Percentiles rank a stretch among this genome's conserved stretches.
These are phyloP conservation scores for Coryphaenoides rupestris DNA, from an alignment of 2,113 vertebrate genomes.

Conservation along the genomic window DNA sequence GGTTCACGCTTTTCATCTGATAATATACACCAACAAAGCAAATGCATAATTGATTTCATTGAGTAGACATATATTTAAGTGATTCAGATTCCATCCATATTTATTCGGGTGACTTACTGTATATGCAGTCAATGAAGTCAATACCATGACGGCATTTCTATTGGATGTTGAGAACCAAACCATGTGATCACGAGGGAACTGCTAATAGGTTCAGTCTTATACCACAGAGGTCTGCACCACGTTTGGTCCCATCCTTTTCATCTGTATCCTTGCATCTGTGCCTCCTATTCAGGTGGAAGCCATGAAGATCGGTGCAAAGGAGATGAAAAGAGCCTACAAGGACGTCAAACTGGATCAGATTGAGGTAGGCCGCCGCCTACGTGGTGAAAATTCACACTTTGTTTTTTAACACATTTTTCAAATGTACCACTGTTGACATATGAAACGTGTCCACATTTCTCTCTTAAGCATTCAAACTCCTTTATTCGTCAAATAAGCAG, in stretches of 20 bases:
- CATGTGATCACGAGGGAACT: too few relatives aligned
- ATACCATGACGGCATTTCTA: too few relatives aligned
- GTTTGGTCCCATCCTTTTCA: background rate
- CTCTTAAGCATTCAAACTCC: too few relatives aligned
- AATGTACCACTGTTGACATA: too few relatives aligned
- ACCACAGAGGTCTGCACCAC: too few relatives aligned
- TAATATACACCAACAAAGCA: background rate
- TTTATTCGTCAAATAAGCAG: too few relatives aligned
- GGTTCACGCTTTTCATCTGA: background rate
- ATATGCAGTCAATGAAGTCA: too few relatives aligned
- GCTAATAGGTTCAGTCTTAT: too few relatives aligned
- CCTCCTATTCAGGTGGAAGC: slow-evolving; percentile 84
- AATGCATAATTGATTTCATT: background rate
- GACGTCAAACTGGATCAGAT: slow-evolving; percentile 96
- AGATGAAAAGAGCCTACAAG: slow-evolving; percentile 98
- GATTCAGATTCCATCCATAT: background rate
- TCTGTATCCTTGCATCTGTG: slow-evolving; percentile 6
- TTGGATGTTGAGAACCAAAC: too few relatives aligned
- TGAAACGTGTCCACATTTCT: too few relatives aligned
- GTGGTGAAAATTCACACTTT: background rate
- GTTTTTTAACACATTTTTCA: background rate
- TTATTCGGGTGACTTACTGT: background rate
- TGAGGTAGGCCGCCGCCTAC: too few relatives aligned
- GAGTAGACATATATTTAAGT: background rate
- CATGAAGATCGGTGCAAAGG: slow-evolving; percentile 97